Evolutionary conservation across 2,888 invertebrate genomes (phyloP).

Genomic region (Pristionchus maxplancki): DNA sequence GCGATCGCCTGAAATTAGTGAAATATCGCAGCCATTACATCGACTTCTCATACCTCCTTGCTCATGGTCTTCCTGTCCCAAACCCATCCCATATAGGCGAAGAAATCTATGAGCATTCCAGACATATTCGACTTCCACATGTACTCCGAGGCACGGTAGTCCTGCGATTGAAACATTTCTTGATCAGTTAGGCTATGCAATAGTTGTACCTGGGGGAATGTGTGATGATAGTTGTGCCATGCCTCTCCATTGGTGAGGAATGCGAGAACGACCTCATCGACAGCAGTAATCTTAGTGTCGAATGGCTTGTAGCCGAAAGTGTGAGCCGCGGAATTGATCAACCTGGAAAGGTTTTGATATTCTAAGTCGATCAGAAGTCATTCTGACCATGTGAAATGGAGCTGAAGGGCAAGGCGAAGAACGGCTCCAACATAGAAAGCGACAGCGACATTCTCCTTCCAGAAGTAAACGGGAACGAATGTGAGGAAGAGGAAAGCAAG

Average conservation of each 20-base stretch:
- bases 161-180: slow-evolving; percentile 50
- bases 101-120: slow-evolving; percentile 69
- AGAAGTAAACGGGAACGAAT: slow-evolving; percentile 81
- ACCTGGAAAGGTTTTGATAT: slow-evolving; percentile 78
- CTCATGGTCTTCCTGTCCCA: slow-evolving; percentile 49
- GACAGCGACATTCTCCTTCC: slow-evolving; percentile 87
- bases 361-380: slow-evolving; percentile 87
- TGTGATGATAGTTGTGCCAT: slow-evolving; percentile 81
- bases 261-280: slow-evolving; percentile 72
- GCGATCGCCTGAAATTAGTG: slow-evolving; percentile 16
- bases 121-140: slow-evolving; percentile 70
- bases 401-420: slow-evolving; percentile 87
- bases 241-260: slow-evolving; percentile 78
- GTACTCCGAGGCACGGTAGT: slow-evolving; percentile 75
- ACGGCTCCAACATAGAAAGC: slow-evolving; percentile 89
- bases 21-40: background rate
- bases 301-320: slow-evolving; percentile 91
- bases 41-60: slow-evolving; percentile 6
- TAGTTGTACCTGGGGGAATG: slow-evolving; percentile 78
- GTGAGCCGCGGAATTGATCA: slow-evolving; percentile 95
- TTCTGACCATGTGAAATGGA: slow-evolving; percentile 88
- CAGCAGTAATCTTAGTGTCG: slow-evolving; percentile 83
- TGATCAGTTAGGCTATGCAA: background rate
- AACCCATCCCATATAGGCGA: slow-evolving; percentile 57
- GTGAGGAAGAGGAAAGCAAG: slow-evolving; percentile 89